Percentiles rank a stretch among this genome's conserved stretches.
Conservation (phyloP, 2,888 invertebrate genomes). For the Neoaliturus tenellus region DNA sequence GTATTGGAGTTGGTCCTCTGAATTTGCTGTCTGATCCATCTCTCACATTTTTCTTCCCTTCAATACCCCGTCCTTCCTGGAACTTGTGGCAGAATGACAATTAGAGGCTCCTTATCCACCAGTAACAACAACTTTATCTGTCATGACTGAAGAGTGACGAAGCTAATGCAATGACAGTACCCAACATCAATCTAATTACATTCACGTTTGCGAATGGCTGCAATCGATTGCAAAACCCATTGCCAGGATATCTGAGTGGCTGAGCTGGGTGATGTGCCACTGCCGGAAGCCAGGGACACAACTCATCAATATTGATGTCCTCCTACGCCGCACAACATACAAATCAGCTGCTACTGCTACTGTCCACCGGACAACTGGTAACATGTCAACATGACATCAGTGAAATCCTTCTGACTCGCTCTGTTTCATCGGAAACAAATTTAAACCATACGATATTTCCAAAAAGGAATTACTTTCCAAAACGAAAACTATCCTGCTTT, state of each 20-base stretch:
- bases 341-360: not conserved
- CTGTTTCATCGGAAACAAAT: no score
- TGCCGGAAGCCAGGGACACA: constrained; percentile 4
- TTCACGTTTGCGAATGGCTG: not conserved
- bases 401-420: not conserved
- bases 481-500: not conserved
- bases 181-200: not conserved
- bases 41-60: no score
- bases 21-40: no score
- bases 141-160: not conserved
- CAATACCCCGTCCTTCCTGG: no score
- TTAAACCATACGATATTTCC: not conserved
- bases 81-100: no score
- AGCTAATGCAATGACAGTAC: not conserved
- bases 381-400: not conserved
- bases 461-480: constrained; percentile 14
- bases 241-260: constrained; percentile 28
- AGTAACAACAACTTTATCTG: no score
- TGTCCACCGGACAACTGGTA: not conserved
- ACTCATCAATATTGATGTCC: constrained; percentile 23
- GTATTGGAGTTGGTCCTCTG: no score
- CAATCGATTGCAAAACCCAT: not conserved
- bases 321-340: not conserved
- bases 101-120: no score
- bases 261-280: not conserved